phyloP scores from a whole-genome alignment of 2,888 invertebrate species.

The Conus canariensis region DNA sequence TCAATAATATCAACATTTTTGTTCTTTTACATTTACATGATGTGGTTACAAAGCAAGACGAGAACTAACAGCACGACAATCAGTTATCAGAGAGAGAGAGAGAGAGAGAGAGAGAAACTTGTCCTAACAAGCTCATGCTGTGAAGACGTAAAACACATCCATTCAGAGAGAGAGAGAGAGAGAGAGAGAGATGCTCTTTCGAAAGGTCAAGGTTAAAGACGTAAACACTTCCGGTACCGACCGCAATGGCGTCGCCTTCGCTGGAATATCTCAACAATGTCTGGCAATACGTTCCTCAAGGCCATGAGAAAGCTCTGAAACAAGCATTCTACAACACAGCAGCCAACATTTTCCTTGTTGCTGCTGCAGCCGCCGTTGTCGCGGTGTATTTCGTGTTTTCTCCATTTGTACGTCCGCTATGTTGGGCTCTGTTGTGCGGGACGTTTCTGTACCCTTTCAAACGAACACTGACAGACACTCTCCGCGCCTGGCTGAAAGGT shows the following conservation, averaged over 20 bases:
- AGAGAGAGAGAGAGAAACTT: too few relatives aligned
- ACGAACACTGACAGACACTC: slow-evolving; percentile 86
- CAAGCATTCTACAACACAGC: slow-evolving; percentile 94
- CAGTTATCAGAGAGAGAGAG: too few relatives aligned
- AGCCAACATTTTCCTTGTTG: slow-evolving; percentile 86
- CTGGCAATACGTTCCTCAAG: slow-evolving; percentile 66
- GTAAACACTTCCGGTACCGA: slow-evolving; percentile 36
- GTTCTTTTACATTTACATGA: too few relatives aligned
- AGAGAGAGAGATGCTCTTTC: background rate
- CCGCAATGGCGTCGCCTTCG: slow-evolving; percentile 59
- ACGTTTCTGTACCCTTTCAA: slow-evolving; percentile 98
- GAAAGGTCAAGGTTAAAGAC: background rate
- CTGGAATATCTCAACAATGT: slow-evolving; percentile 68
- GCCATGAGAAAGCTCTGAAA: slow-evolving; percentile 91
- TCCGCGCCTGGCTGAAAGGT: slow-evolving; percentile 86
- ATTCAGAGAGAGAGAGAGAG: too few relatives aligned
- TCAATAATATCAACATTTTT: too few relatives aligned
- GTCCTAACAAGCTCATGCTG: too few relatives aligned
- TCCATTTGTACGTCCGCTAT: slow-evolving; percentile 94
- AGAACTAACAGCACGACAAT: too few relatives aligned
- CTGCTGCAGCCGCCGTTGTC: slow-evolving; percentile 82
- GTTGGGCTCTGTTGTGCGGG: slow-evolving; percentile 98
- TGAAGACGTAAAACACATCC: too few relatives aligned
- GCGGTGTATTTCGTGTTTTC: slow-evolving; percentile 83
- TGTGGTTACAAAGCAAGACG: too few relatives aligned